Conservation (phyloP, 2,888 invertebrate genomes). For the Aspidapion aeneum region DNA sequence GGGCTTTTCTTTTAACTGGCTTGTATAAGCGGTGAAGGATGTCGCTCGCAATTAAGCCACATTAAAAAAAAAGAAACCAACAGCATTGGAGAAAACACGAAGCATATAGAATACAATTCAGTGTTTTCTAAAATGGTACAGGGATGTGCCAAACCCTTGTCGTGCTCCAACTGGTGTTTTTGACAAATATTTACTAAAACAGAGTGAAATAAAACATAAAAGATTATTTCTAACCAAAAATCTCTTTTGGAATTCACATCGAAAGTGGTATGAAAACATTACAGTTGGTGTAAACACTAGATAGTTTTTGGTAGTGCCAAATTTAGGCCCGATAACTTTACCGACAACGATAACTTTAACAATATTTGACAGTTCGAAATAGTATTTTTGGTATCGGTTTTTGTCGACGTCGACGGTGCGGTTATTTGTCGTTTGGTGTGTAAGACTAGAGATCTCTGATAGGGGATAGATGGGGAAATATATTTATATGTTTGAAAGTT, state of each 20-base stretch:
- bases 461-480: too few species aligned
- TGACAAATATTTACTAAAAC: neutral
- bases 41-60: neutral
- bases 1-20: neutral
- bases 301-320: too few species aligned
- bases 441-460: too few species aligned
- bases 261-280: neutral
- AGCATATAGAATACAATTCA: neutral
- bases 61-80: neutral
- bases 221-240: neutral
- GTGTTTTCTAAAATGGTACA: neutral
- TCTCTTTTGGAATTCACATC: neutral
- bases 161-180: neutral
- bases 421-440: too few species aligned
- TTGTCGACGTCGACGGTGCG: too few species aligned
- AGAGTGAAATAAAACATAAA: neutral
- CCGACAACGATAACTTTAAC: too few species aligned
- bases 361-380: too few species aligned
- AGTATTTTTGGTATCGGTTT: too few species aligned
- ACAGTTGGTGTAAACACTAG: neutral
- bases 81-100: neutral
- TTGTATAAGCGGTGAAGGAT: neutral
- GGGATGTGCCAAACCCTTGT: neutral
- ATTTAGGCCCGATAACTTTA: too few species aligned
- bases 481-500: too few species aligned